Base-by-base conservation (phyloP, 2,113 vertebrate genomes). In the Tetraodon nigroviridis region DNA sequence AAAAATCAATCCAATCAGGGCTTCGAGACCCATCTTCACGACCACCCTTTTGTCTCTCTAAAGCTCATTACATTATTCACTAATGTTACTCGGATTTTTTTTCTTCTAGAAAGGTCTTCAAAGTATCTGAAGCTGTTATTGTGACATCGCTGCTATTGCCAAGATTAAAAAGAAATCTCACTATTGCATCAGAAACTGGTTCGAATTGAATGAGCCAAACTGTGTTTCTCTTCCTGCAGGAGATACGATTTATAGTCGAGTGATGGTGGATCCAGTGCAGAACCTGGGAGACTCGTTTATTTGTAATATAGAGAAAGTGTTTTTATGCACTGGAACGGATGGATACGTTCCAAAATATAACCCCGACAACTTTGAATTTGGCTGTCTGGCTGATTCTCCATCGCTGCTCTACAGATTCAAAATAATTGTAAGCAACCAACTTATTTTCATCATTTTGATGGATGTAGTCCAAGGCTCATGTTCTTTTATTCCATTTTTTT, bases 201-300 rank as follows among this genome's bases (percentile, higher is more conserved):
- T 1, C 3, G 8, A 37, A 37, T 8, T 12, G 32, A 11, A 37
- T 48, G 42, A 55, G 51, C 15, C 49, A 37, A 54, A 19, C 16
- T 24, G 15, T 45, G 6, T 51, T 37, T 53, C 64, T 81, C 1
- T 59, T 52, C 37, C 29, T 10, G 19, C 78, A 98, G 96, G 95
- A 13, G 94, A 98, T 46, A 51, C 68, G 0, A 92, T 98, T 69
- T 98, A 98, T 0, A 94, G 92, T 0, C 89, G 94, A 7, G 94
- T 98, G 76, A 97, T 97, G 94, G 94, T 98, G 71, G 96, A 98
- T 79, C 95, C 95, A 0, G 96, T 98, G 55, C 95, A 98, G 88
- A 97, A 98, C 75, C 73, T 98, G 44, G 95, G 95, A 0, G 90
- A 93, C 67, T 95, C 95, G 18, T 98, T 98, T 70, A 86, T 91